These are phyloP conservation scores for Brachynemurus nebulosus DNA, from an alignment of 2,888 invertebrate species.

Conservation along the genomic window DNA sequence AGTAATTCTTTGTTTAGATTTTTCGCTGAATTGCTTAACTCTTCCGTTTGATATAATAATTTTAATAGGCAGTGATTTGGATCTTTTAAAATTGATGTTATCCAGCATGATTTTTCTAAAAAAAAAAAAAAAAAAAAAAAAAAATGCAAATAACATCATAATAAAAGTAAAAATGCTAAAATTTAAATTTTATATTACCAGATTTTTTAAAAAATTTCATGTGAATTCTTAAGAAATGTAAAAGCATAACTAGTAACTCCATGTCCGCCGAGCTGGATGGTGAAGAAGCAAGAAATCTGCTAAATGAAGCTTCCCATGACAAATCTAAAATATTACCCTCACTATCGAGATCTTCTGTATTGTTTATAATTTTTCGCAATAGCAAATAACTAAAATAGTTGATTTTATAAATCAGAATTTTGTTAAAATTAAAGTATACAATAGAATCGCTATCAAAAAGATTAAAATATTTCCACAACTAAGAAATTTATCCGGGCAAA, in stretches of 20 bases:
- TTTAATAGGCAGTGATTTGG: constrained; percentile 23
- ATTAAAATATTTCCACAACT: too few relatives aligned
- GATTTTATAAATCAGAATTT: too few relatives aligned
- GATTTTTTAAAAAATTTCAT: constrained; percentile 21
- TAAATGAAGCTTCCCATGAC: constrained; percentile 47
- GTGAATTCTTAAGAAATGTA: constrained; percentile 29
- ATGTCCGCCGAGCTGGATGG: constrained; percentile 52
- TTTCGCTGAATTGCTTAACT: constrained; percentile 22
- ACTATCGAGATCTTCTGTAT: neutral
- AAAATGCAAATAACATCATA: neutral
- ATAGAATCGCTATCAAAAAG: too few relatives aligned
- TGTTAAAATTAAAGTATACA: too few relatives aligned
- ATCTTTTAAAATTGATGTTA: constrained; percentile 25
- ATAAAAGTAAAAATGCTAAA: neutral
- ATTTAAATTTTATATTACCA: constrained; percentile 18
- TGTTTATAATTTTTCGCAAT: neutral
- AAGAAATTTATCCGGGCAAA: too few relatives aligned
- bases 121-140: too few relatives aligned
- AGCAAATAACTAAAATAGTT: too few relatives aligned
- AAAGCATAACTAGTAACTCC: constrained; percentile 38
- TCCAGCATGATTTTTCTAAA: constrained; percentile 25
- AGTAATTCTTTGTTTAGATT: constrained; percentile 27
- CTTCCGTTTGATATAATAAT: constrained; percentile 21
- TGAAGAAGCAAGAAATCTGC: constrained; percentile 44
- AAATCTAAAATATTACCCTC: constrained; percentile 27